Base-by-base conservation (phyloP, 2,888 invertebrate genomes). In the Folsomia candida region DNA sequence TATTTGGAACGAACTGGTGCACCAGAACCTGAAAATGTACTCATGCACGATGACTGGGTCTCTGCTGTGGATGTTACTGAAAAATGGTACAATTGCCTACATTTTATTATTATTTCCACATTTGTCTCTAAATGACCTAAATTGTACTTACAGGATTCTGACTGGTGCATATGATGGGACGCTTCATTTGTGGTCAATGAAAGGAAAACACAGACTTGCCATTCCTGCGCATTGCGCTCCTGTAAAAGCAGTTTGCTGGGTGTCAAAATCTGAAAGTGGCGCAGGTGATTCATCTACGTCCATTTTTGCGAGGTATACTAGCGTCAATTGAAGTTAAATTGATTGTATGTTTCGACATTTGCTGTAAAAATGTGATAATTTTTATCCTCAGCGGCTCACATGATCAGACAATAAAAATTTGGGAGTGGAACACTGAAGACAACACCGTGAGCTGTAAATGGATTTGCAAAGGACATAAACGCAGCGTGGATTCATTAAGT, bases 21-120 rank as follows among this genome's bases (percentile, higher is more conserved):
- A 0, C 98, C 98, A 0, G 89, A 92, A 81, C 97, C 97, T 0
- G 89, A 94, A 82, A 92, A 96, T 83, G 93, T 94, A 82, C 85
- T 98, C 76, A 87, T 93, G 83, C 97, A 97, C 81, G 95, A 97
- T 84, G 98, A 99, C 82, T 99, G 98, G 98, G 94, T 98, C n/a
- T 91, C 94, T 24, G 89, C 93, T 58, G 89, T 96, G 0, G 89
- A 91, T 79, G 86, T 89, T 54, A 85, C 86, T 73, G 87, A 87
- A 54, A 88, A 89, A 81, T 92, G 91, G 90, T 90, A 81, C 80
- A 74, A n/a, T n/a, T n/a, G n/a, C n/a, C n/a, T n/a, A n/a, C n/a
- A n/a, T n/a, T n/a, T n/a, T n/a, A n/a, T 72, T 20, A 51, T 28
- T 22, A 61, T 28, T 60, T 51, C n/a, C 18, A 47, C 4, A 24